Percentiles rank a stretch among this genome's conserved stretches.
Conservation (phyloP, 2,797 vertebrate genomes). For the Clarias pachynema region DNA sequence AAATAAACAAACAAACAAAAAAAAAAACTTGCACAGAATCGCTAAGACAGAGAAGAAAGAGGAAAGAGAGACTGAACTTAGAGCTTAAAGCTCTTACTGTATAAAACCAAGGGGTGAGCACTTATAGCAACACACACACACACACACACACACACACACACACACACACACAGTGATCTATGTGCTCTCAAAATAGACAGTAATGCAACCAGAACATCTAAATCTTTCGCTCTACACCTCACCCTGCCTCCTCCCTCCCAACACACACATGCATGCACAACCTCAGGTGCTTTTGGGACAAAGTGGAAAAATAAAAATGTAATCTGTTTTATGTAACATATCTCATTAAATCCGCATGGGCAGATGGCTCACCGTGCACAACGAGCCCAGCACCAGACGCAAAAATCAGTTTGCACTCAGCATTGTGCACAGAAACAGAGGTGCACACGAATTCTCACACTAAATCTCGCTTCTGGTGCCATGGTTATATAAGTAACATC, state of each 20-base stretch:
- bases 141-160: constrained; percentile 18
- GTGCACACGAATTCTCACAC: not conserved
- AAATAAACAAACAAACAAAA: not conserved
- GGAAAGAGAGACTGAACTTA: not conserved
- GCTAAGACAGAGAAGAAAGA: not conserved
- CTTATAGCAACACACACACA: not conserved
- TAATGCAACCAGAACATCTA: not conserved
- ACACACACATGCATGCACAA: not conserved
- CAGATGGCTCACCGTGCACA: constrained; percentile 48
- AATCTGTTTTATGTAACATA: constrained; percentile 56
- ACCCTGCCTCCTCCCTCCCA: not conserved
- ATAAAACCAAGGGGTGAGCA: not conserved
- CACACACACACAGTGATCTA: constrained; percentile 23
- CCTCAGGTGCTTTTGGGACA: constrained; percentile 28
- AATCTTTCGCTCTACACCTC: not conserved
- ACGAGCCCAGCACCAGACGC: constrained; percentile 33
- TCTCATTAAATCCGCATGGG: constrained; percentile 52
- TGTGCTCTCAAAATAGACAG: constrained; percentile 3
- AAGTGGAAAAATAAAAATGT: constrained; percentile 39
- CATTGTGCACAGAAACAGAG: not conserved
- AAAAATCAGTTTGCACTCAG: constrained; percentile 7
- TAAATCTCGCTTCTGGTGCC: constrained; percentile 12
- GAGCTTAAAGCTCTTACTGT: not conserved
- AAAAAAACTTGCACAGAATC: not conserved
- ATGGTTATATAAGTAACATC: constrained; percentile 13